A percentile compares a stretch with the other conserved stretches of the same genome.
Conservation (phyloP, 2,797 vertebrate species). For the Adelosebastes latens region DNA sequence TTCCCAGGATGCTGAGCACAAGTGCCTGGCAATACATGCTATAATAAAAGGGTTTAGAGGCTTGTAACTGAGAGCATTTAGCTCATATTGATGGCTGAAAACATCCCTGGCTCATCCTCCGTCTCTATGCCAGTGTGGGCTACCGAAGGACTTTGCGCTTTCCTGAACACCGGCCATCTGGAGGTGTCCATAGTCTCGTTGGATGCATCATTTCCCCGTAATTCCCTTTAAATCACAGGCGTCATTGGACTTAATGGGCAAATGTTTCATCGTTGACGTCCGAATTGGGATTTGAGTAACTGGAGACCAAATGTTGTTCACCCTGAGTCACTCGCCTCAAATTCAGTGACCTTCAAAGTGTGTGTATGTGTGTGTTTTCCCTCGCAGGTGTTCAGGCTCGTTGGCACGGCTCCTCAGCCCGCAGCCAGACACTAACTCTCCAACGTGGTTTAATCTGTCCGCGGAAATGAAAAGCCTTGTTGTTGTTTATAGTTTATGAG, state of each 20-base stretch:
- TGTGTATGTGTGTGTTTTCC: conserved; percentile 43
- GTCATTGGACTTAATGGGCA: conserved; percentile 83
- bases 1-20: conserved; percentile 29
- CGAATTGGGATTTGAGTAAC: conserved; percentile 77
- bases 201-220: conserved; percentile 83
- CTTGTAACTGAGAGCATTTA: conserved; percentile 64
- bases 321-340: conserved; percentile 77
- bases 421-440: conserved; percentile 46
- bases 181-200: conserved; percentile 72
- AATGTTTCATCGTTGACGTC: conserved; percentile 80
- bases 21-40: conserved; percentile 32
- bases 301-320: conserved; percentile 75
- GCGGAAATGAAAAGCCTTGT: conserved; percentile 55
- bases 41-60: conserved; percentile 69
- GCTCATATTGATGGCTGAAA: conserved; percentile 50
- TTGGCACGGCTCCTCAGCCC: conserved; percentile 62
- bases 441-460: conserved; percentile 40
- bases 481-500: conserved; percentile 56
- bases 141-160: conserved; percentile 69
- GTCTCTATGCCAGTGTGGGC: conserved; percentile 51
- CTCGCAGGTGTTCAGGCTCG: conserved; percentile 73
- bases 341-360: conserved; percentile 84
- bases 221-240: conserved; percentile 84
- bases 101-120: conserved; percentile 57
- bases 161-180: conserved; percentile 82